Evolutionary conservation across 2,113 vertebrate genomes (phyloP).

Genomic region (Kryptolebias marmoratus): DNA sequence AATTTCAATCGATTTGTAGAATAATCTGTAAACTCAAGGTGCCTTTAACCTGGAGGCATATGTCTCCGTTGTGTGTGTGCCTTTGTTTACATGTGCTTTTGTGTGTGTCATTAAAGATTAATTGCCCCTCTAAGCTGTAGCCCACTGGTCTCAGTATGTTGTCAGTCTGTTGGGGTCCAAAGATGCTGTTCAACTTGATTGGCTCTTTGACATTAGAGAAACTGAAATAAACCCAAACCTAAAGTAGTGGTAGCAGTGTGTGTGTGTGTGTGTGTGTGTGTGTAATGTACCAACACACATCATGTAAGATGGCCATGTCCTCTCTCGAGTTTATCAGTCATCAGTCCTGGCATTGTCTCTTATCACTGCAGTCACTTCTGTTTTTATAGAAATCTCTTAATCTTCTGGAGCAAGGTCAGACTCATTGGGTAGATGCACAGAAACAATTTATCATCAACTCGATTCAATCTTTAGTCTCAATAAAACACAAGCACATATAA

Average conservation of each 20-base stretch:
- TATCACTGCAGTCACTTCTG: constrained; percentile 33
- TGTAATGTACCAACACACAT: too few relatives aligned
- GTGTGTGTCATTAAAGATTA: constrained; percentile 54
- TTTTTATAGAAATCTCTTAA: constrained; percentile 15
- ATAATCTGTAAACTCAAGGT: constrained; percentile 9
- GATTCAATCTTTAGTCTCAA: neutral
- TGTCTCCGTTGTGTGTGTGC: constrained; percentile 13
- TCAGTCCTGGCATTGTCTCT: constrained; percentile 11
- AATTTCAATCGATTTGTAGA: neutral
- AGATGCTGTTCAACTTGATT: constrained; percentile 7
- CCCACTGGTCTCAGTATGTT: constrained; percentile 35
- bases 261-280: too few relatives aligned
- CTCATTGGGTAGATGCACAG: neutral
- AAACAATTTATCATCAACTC: neutral
- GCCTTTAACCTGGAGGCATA: constrained; percentile 1
- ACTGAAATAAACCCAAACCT: neutral
- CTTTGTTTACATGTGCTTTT: neutral
- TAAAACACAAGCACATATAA: neutral
- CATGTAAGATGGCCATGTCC: too few relatives aligned
- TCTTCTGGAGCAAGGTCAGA: neutral
- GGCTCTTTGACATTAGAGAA: constrained; percentile 8
- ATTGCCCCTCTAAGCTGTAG: constrained; percentile 33
- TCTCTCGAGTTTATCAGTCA: constrained; percentile 17
- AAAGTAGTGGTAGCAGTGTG: too few relatives aligned
- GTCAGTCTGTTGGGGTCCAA: constrained; percentile 29